phyloP scores from a whole-genome alignment of 2,113 vertebrate genomes.

The Xiphorhynchus elegans region DNA sequence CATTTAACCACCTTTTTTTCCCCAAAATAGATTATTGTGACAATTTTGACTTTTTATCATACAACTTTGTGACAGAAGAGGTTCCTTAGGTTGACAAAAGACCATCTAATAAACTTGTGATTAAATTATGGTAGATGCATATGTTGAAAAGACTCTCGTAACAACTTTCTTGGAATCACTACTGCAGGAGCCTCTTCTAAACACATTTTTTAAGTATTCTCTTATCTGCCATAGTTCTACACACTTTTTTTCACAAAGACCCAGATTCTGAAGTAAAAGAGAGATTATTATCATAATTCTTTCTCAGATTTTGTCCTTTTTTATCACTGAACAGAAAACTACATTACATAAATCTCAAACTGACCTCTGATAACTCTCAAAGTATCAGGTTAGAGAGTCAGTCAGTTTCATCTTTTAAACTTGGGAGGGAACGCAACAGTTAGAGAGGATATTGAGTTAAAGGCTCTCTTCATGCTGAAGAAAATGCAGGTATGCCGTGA shows the following conservation, averaged over 20 bases:
- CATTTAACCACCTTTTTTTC: not conserved
- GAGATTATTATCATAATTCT: not conserved
- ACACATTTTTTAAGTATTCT: not conserved
- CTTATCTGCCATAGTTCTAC: not conserved
- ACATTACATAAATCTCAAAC: slow-evolving; percentile 13
- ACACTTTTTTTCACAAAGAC: not conserved
- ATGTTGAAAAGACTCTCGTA: not conserved
- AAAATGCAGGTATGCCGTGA: slow-evolving; percentile 18
- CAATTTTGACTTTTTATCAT: not conserved
- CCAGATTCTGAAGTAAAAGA: not conserved
- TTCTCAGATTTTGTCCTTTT: not conserved
- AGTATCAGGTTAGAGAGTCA: slow-evolving; percentile 11
- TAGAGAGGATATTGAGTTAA: slow-evolving; percentile 23
- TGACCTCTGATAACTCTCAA: not conserved
- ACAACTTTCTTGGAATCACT: not conserved
- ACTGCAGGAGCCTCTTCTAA: not conserved
- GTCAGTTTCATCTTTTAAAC: slow-evolving; percentile 37
- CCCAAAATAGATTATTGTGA: not conserved
- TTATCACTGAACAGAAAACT: slow-evolving; percentile 20
- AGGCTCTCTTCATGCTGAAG: slow-evolving; percentile 10
- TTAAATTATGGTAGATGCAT: not conserved
- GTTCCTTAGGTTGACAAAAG: not conserved
- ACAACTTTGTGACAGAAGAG: not conserved
- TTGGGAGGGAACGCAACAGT: slow-evolving; percentile 34
- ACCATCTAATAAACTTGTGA: not conserved